Evolutionary conservation across 2,113 vertebrate species (phyloP).

Genomic region (Abramis brama): DNA sequence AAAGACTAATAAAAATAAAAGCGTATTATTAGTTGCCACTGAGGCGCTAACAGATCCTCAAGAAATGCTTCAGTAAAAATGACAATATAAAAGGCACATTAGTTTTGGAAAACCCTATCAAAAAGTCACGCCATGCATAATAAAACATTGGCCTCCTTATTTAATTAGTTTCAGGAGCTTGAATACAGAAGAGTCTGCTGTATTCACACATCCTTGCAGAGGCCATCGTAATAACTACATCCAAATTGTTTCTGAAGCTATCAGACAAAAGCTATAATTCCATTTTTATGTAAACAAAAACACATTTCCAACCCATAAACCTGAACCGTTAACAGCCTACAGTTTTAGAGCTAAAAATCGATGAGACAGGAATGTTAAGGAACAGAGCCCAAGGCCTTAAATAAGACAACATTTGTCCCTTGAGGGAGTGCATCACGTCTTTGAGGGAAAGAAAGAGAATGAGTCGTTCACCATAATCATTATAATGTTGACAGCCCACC

Average conservation of each 20-base stretch:
- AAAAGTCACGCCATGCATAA: neutral
- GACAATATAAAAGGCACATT: neutral
- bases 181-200: neutral
- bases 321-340: neutral
- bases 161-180: conserved; percentile 2
- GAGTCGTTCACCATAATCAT: neutral
- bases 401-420: neutral
- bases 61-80: conserved; percentile 19
- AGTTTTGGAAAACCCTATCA: conserved; percentile 21
- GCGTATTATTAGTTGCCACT: neutral
- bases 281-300: conserved; percentile 10
- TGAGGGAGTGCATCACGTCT: neutral
- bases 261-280: conserved; percentile 17
- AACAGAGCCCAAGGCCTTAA: neutral
- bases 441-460: neutral
- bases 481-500: neutral
- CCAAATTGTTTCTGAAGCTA: conserved; percentile 3
- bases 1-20: conserved; percentile 29
- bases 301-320: neutral
- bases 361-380: neutral
- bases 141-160: neutral
- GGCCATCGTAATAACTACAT: neutral
- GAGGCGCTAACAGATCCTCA: neutral
- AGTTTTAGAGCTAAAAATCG: neutral
- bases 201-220: neutral